Conservation (phyloP, 1,140 invertebrate genomes). For the Thaumetopoea pityocampa region DNA sequence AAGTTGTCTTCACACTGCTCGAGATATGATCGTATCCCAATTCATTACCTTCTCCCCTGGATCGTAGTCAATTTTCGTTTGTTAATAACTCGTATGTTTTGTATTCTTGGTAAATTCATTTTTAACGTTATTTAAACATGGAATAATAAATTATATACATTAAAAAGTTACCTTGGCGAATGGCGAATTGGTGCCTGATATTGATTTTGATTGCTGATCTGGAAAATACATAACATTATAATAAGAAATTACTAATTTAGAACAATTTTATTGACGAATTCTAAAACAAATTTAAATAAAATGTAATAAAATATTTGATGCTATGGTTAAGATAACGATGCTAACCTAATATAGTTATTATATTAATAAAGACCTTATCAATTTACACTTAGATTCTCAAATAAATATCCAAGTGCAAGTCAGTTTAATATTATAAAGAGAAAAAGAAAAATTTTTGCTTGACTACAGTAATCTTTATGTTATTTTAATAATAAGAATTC, state of each 20-base stretch:
- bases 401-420: too few relatives aligned
- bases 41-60: conserved; percentile 75
- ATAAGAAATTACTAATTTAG: neutral
- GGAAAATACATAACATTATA: conserved; percentile 23
- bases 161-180: conserved; percentile 60
- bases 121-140: conserved; percentile 14
- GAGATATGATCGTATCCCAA: conserved; percentile 73
- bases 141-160: neutral
- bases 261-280: neutral
- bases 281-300: neutral
- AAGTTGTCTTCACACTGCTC: conserved; percentile 65
- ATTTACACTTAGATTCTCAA: too few relatives aligned
- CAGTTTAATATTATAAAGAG: too few relatives aligned
- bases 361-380: too few relatives aligned
- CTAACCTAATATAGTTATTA: too few relatives aligned
- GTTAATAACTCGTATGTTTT: conserved; percentile 17
- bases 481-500: too few relatives aligned
- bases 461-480: too few relatives aligned
- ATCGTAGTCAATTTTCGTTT: conserved; percentile 25
- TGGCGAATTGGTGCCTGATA: conserved; percentile 68
- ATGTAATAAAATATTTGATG: neutral
- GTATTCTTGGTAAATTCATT: conserved; percentile 9
- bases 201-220: conserved; percentile 72
- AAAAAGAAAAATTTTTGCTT: too few relatives aligned
- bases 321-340: neutral